Conservation (phyloP, 23 tunicate species). For the Clavelina lepadiformis region DNA sequence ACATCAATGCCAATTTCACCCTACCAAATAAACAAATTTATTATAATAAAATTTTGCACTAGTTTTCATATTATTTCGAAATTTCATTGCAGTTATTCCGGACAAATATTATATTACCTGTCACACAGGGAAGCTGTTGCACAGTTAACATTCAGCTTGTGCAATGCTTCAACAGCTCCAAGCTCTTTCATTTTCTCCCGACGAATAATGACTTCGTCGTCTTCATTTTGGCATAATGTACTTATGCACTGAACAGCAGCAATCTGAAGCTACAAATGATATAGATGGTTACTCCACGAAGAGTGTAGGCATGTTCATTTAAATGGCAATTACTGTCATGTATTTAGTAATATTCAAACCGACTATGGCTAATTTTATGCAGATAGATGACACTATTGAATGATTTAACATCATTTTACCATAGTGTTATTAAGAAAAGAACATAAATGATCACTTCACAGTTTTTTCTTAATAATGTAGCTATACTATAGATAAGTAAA, state of each 20-base stretch:
- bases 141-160: neutral
- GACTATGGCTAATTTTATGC: too few relatives aligned
- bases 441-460: too few relatives aligned
- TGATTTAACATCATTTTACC: neutral
- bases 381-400: neutral
- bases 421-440: neutral
- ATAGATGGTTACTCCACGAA: too few relatives aligned
- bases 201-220: neutral
- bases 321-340: too few relatives aligned
- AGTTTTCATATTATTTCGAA: too few relatives aligned
- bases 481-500: neutral
- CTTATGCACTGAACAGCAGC: constrained; percentile 32
- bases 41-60: too few relatives aligned
- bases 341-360: too few relatives aligned
- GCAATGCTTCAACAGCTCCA: constrained; percentile 29
- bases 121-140: constrained; percentile 1
- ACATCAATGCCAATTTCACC: neutral
- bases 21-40: neutral
- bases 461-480: neutral
- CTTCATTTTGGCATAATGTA: constrained; percentile 6
- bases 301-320: too few relatives aligned
- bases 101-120: too few relatives aligned
- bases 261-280: constrained; percentile 16
- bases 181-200: constrained; percentile 22
- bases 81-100: too few relatives aligned